Evolutionary conservation across 1,140 invertebrate species (phyloP).

Genomic region (Drosophila oshimai): DNA sequence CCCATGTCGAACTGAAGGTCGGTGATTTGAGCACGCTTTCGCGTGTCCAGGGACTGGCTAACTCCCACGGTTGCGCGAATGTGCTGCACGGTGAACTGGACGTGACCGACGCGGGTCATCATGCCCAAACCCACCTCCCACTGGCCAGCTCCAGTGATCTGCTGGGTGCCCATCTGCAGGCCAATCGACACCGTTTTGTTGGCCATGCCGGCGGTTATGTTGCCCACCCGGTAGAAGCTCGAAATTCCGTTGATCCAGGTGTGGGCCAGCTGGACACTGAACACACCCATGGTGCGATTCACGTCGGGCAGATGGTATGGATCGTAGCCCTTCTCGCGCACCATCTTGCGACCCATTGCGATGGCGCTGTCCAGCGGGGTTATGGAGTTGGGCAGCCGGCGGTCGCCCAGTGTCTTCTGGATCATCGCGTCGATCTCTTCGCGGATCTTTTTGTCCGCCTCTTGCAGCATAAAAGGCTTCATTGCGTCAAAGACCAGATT

Average conservation of each 20-base stretch:
- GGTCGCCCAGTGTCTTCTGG: conserved; percentile 86
- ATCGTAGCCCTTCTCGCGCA: conserved; percentile 88
- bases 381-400: conserved; percentile 92
- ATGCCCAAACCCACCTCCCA: conserved; percentile 90
- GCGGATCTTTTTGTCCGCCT: conserved; percentile 88
- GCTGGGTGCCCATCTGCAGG: conserved; percentile 90
- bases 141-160: conserved; percentile 88
- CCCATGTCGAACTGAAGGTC: conserved; percentile 91
- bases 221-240: conserved; percentile 91
- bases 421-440: conserved; percentile 87
- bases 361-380: conserved; percentile 92
- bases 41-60: conserved; percentile 89
- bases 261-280: conserved; percentile 87
- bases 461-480: conserved; percentile 90
- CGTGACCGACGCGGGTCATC: conserved; percentile 87
- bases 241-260: conserved; percentile 91
- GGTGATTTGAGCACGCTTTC: conserved; percentile 87
- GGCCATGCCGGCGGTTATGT: conserved; percentile 88
- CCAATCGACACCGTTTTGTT: conserved; percentile 86
- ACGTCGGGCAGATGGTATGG: conserved; percentile 89
- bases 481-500: conserved; percentile 92
- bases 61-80: conserved; percentile 86
- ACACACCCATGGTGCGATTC: conserved; percentile 87
- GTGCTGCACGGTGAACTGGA: conserved; percentile 90
- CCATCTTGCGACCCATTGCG: conserved; percentile 88